A percentile compares a stretch with the other conserved stretches of the same genome.
Conservation (phyloP, 2,888 invertebrate species). For the Sinodicranocentrus sp. region DNA sequence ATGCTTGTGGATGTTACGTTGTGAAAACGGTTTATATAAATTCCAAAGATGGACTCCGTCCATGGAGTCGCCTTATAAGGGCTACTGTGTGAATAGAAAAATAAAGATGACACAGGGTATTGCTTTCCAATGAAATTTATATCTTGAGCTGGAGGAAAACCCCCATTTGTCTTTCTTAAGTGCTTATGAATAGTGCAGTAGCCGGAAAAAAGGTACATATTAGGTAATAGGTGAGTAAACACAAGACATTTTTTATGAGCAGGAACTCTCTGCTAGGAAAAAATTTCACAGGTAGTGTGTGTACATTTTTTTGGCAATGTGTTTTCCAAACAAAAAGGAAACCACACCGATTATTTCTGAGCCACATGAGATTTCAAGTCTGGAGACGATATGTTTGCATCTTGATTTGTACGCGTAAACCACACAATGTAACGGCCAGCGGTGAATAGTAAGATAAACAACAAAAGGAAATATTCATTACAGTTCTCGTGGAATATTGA, state of each 20-base stretch:
- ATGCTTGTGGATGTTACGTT: too few species aligned
- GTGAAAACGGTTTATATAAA: background rate
- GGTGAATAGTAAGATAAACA: constrained; percentile 53
- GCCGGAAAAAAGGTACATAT: constrained; percentile 24
- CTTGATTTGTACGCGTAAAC: background rate
- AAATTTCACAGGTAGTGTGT: background rate
- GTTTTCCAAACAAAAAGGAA: constrained; percentile 14
- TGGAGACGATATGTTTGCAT: background rate
- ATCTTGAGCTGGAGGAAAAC: constrained; percentile 28
- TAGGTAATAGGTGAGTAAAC: constrained; percentile 38
- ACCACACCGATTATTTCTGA: constrained; percentile 31
- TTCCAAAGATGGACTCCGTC: background rate
- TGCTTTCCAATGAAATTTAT: constrained; percentile 42
- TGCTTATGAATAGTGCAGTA: constrained; percentile 51
- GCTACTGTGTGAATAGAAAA: background rate
- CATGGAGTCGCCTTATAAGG: constrained; percentile 2
- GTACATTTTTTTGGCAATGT: constrained; percentile 35
- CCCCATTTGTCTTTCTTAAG: constrained; percentile 59
- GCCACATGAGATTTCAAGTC: background rate
- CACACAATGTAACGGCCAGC: constrained; percentile 1
- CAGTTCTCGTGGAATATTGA: constrained; percentile 19
- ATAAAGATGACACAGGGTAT: background rate
- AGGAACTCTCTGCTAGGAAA: background rate
- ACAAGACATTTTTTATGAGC: constrained; percentile 32
- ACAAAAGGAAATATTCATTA: constrained; percentile 52